These are phyloP conservation scores for Prunella strophiata DNA, from an alignment of 2,797 vertebrate genomes.

Conservation along the genomic window DNA sequence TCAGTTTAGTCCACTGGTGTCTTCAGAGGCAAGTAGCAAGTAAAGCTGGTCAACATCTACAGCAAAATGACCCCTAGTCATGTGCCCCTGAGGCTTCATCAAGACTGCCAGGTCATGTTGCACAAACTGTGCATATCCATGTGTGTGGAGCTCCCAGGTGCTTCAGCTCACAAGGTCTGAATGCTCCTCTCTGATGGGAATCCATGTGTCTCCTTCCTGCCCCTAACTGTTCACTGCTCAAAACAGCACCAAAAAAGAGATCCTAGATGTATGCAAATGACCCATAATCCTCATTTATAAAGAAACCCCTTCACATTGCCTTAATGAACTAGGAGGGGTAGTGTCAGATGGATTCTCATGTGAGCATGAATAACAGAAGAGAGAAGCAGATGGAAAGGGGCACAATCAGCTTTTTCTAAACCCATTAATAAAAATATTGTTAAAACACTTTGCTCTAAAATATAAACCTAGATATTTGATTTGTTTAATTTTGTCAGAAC, in stretches of 20 bases:
- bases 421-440: neutral
- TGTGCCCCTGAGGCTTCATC: neutral
- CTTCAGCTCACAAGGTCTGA: neutral
- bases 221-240: neutral
- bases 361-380: neutral
- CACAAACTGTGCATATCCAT: neutral
- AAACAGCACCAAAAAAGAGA: neutral
- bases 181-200: neutral
- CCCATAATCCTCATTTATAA: neutral
- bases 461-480: neutral
- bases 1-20: neutral
- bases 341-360: neutral
- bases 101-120: neutral
- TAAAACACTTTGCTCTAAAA: neutral
- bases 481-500: neutral
- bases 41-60: neutral
- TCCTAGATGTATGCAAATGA: neutral
- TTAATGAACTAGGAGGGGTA: neutral
- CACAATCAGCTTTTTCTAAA: conserved; percentile 11
- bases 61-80: neutral
- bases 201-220: neutral
- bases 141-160: neutral
- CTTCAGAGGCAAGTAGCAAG: neutral
- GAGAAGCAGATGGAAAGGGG: neutral
- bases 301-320: neutral